Evolutionary conservation across 53 echinoderm and acorn worm genomes (phyloP), one percentile per base, ranked within the genome.

Genomic region (Luidia sarsii): DNA sequence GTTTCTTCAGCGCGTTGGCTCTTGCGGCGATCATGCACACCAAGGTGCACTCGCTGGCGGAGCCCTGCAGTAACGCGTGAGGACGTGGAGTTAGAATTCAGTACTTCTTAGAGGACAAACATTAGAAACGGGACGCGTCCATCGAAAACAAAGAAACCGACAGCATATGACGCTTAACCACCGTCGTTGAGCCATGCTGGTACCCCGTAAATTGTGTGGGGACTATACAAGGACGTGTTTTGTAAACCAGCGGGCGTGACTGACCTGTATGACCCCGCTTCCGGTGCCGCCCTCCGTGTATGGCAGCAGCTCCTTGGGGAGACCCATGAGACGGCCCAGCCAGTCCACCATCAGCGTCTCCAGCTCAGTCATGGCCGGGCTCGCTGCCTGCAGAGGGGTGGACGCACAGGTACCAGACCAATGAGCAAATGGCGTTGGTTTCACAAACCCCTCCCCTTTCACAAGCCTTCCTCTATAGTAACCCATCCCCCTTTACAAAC

Each of bases 331-430:
- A 8, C 83, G 85, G 15, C 88, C 92, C 27, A 92, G 28, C 92
- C 92, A 93, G 50, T 93, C 89, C 11, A 93, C 43, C 86, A 93
- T 83, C 15, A 93, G 80, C 43, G 87, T 93, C 49, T 93, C 93
- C 49, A 93, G 59, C 48, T 93, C 93, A 14, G 93, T 93, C 50
- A 89, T 86, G 18, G 77, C 93, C 39, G 93, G 93, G 49, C 81
- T 87, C 8, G 86, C 82, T 28, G 83, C 69, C 89, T 88, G 45
- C 2, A 59, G 57, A 39, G 33, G 8, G 18, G n/a, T n/a, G n/a
- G n/a, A n/a, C n/a, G n/a, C n/a, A n/a, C n/a, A n/a, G n/a, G n/a
- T n/a, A n/a, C n/a, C n/a, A n/a, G n/a, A n/a, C n/a, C n/a, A n/a
- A n/a, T n/a, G n/a, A n/a, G n/a, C n/a, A n/a, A n/a, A n/a, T n/a